These are phyloP conservation scores for Heteronetta atricapilla DNA, from an alignment of 2,113 vertebrate genomes.

Conservation along the genomic window DNA sequence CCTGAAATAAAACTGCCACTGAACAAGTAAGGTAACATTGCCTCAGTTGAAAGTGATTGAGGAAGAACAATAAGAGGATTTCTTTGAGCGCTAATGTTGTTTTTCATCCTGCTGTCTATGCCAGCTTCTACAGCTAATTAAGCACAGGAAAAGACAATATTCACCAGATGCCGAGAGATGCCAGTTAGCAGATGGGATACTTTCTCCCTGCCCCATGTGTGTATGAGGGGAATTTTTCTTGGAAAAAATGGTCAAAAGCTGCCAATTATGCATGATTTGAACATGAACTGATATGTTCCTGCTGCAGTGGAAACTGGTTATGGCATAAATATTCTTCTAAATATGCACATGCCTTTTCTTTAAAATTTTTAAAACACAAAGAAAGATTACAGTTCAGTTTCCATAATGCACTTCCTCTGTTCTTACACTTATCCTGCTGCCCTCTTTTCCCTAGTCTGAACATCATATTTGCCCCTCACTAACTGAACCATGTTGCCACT, in stretches of 20 bases:
- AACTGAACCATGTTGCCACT: background rate
- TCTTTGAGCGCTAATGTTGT: background rate
- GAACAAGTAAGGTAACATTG: background rate
- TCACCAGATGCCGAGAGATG: constrained; percentile 31
- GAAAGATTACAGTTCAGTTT: background rate
- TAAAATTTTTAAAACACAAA: background rate
- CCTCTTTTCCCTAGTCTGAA: background rate
- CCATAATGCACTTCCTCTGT: background rate
- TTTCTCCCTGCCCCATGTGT: constrained; percentile 16
- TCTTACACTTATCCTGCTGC: background rate
- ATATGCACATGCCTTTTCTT: background rate
- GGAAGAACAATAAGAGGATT: background rate
- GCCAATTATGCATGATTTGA: background rate
- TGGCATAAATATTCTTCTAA: background rate
- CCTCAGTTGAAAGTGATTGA: background rate
- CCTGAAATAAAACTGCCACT: background rate
- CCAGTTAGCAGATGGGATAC: constrained; percentile 20
- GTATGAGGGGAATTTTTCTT: background rate
- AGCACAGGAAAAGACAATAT: constrained; percentile 41
- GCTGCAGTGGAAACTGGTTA: background rate
- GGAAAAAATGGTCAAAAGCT: background rate
- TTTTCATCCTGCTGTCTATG: background rate
- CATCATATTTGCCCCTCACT: background rate
- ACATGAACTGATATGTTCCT: background rate
- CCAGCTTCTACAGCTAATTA: constrained; percentile 35